Evolutionary conservation across 2,797 vertebrate species (phyloP), one percentile per base, ranked within the genome.

Genomic region (Hylomyscus alleni): DNA sequence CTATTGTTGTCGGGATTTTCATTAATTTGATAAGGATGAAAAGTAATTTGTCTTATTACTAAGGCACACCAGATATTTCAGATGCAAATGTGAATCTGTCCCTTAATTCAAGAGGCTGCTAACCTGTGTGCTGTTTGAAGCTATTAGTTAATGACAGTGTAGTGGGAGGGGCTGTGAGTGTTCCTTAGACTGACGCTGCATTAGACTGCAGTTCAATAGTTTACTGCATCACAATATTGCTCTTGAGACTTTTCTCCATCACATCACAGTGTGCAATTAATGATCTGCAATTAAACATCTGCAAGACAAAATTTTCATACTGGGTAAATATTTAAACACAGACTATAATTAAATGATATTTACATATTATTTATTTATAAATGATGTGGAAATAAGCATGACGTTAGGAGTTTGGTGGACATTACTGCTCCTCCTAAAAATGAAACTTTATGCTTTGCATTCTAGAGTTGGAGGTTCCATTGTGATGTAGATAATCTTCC

Each of bases 201-300:
- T 24, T 52, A n/a, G n/a, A 84, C 72, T 58, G 34, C 87, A 84
- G 72, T 72, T 90, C 72, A 76, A 24, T 77, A 87, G 65, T 91
- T 73, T 83, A 26, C 12, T 91, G 17, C 44, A 87, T 91, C 88
- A 76, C 82, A 60, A 69, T 82, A 15, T 67, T 95, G 34, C 60
- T 95, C 24, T 40, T 50, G n/a, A 94, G 60, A 84, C 17, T 69
- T 13, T 81, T 90, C 47, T 82, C 58, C 56, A 62, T 92, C 58
- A 44, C 82, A 81, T 78, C 77, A 89, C 58, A 77, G 94, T 95
- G 40, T 83, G 83, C 62, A 95, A 80, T 91, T 97, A 95, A 93
- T 94, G 50, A 95, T 73, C 34, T 65, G 17, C 58, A 97, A 60
- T 96, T 93, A 89, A 95, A 87, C 50, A 88, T 91, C 50, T 95